Conservation (phyloP, 2,797 vertebrate species). For the Gephyroberyx darwinii region DNA sequence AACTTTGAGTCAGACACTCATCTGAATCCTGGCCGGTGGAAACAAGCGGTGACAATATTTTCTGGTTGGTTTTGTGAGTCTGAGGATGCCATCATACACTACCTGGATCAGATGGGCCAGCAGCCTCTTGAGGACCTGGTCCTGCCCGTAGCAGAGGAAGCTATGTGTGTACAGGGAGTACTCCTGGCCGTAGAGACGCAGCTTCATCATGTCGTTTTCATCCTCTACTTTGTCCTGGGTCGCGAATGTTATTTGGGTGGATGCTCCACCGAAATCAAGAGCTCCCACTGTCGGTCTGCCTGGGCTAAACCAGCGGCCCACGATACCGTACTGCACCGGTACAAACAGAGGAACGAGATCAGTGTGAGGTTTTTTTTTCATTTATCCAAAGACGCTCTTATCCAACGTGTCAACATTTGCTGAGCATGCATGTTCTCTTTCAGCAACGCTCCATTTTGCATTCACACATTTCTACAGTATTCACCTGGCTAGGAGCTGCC, state of each 20-base stretch:
- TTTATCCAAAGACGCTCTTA: too few species aligned
- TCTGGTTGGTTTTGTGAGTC: neutral
- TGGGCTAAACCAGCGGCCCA: conserved; percentile 86
- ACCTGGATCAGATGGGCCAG: conserved; percentile 77
- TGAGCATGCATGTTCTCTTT: too few species aligned
- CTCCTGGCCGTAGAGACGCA: conserved; percentile 84
- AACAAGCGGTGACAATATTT: too few species aligned
- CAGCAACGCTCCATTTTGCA: too few species aligned
- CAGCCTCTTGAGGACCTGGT: conserved; percentile 80
- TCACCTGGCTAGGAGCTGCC: too few species aligned
- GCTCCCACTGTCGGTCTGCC: conserved; percentile 82
- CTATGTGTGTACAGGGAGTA: conserved; percentile 90
- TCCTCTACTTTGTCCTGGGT: conserved; percentile 78
- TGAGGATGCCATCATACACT: neutral
- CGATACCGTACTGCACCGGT: conserved; percentile 83
- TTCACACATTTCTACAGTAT: too few species aligned
- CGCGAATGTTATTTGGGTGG: conserved; percentile 89
- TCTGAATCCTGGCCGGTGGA: too few species aligned
- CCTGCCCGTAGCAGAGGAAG: conserved; percentile 88
- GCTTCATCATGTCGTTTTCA: conserved; percentile 60
- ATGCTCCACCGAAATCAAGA: conserved; percentile 89
- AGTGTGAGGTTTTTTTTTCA: neutral
- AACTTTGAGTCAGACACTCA: too few species aligned
- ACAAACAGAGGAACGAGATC: conserved; percentile 5
- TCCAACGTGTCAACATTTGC: too few species aligned